Evolutionary conservation across 2,113 vertebrate genomes (phyloP).

Genomic region (Halichoeres trimaculatus): DNA sequence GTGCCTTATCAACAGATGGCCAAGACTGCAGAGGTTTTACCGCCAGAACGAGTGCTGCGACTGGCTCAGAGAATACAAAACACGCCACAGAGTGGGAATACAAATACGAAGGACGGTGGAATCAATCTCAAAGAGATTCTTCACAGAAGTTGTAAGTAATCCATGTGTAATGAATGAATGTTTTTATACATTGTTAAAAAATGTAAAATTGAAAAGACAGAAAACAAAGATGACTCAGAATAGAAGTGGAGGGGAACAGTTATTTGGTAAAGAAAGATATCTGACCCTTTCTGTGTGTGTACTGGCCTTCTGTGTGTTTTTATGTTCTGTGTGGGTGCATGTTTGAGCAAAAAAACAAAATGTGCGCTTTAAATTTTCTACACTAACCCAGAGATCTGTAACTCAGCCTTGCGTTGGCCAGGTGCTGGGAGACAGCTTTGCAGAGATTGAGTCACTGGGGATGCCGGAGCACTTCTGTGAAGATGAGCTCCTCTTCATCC

Average conservation of each 20-base stretch:
- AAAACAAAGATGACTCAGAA: too few species aligned
- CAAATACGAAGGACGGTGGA: slow-evolving; percentile 91
- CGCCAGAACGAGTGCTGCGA: slow-evolving; percentile 89
- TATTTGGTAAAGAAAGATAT: neutral
- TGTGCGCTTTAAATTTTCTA: neutral
- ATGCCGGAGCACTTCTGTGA: slow-evolving; percentile 96
- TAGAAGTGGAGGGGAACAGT: neutral
- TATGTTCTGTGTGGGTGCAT: neutral
- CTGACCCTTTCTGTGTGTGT: neutral
- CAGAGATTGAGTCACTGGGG: slow-evolving; percentile 93
- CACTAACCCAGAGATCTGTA: slow-evolving; percentile 75
- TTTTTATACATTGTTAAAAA: too few species aligned
- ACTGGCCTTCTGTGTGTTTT: neutral
- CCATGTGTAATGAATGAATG: neutral
- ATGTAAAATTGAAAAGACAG: too few species aligned
- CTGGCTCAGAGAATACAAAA: slow-evolving; percentile 94
- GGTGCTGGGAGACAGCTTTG: slow-evolving; percentile 96
- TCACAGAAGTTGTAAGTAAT: slow-evolving; percentile 92
- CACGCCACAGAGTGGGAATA: slow-evolving; percentile 89
- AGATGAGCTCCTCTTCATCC: slow-evolving; percentile 95
- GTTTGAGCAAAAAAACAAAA: neutral
- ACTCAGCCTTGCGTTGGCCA: slow-evolving; percentile 85
- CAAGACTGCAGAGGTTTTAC: slow-evolving; percentile 93
- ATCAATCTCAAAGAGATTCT: slow-evolving; percentile 95
- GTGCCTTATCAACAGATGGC: slow-evolving; percentile 86